Evolutionary conservation across 2,888 invertebrate genomes (phyloP).

Genomic region (Tyria jacobaeae): DNA sequence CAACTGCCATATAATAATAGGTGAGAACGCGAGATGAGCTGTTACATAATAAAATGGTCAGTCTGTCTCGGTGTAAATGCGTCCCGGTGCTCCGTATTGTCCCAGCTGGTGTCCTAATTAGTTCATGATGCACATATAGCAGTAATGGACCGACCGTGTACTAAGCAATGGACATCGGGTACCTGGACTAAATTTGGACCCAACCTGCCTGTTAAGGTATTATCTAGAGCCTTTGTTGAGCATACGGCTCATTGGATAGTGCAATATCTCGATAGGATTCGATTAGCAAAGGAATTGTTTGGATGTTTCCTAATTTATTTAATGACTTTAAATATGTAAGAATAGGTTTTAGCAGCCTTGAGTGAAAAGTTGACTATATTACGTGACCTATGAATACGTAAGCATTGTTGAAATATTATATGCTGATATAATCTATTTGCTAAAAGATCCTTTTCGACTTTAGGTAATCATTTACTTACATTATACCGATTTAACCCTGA

Average conservation of each 20-base stretch:
- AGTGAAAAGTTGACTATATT: neutral
- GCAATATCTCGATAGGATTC: slow-evolving; percentile 19
- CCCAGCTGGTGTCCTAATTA: slow-evolving; percentile 60
- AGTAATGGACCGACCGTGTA: slow-evolving; percentile 64
- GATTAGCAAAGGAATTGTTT: slow-evolving; percentile 3
- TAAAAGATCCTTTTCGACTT: neutral
- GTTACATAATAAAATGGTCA: slow-evolving; percentile 27
- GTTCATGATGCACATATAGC: slow-evolving; percentile 56
- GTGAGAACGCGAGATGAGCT: slow-evolving; percentile 24
- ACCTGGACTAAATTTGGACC: slow-evolving; percentile 38
- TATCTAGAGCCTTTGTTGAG: slow-evolving; percentile 42
- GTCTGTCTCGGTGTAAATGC: slow-evolving; percentile 27
- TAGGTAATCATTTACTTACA: neutral
- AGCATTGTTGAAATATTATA: neutral
- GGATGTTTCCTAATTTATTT: slow-evolving; percentile 3
- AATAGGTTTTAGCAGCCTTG: neutral
- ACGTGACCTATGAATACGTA: neutral
- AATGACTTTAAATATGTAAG: neutral
- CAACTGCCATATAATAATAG: slow-evolving; percentile 3
- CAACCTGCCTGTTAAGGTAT: slow-evolving; percentile 45
- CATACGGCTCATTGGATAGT: slow-evolving; percentile 24
- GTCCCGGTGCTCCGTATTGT: slow-evolving; percentile 31
- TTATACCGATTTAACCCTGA: neutral
- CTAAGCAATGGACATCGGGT: slow-evolving; percentile 40
- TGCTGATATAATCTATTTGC: neutral